Evolutionary conservation across 2,113 vertebrate species (phyloP).

Genomic region (Euleptes europaea): DNA sequence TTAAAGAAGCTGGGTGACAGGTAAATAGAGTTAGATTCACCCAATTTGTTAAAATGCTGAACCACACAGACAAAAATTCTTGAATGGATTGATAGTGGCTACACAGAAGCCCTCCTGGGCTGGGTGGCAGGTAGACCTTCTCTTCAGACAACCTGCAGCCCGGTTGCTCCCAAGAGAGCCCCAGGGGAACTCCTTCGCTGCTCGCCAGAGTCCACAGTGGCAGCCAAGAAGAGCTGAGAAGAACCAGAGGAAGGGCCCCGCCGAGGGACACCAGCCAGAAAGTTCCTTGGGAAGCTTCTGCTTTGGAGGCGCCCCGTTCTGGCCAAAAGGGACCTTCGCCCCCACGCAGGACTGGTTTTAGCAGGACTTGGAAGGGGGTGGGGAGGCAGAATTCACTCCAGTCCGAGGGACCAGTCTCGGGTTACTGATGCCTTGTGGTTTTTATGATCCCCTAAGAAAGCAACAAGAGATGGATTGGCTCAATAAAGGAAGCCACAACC

Average conservation of each 20-base stretch:
- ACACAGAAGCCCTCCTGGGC: too few relatives aligned
- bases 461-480: too few relatives aligned
- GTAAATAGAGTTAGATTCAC: too few relatives aligned
- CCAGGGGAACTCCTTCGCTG: too few relatives aligned
- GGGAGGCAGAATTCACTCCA: background rate
- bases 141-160: too few relatives aligned
- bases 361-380: background rate
- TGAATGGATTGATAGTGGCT: too few relatives aligned
- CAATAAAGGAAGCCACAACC: too few relatives aligned
- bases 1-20: too few relatives aligned
- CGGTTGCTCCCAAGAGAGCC: background rate
- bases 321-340: background rate
- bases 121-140: too few relatives aligned
- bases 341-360: background rate
- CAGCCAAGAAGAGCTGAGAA: background rate
- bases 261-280: background rate
- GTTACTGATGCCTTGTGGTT: background rate
- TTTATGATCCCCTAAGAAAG: background rate
- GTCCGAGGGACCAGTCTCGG: background rate
- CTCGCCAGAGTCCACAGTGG: too few relatives aligned
- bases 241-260: background rate
- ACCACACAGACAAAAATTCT: too few relatives aligned
- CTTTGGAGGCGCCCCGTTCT: background rate
- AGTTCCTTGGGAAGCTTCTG: background rate
- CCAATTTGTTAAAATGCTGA: too few relatives aligned